phyloP scores from a whole-genome alignment of 1,140 invertebrate species.

The Stegodyphus mimosarum region DNA sequence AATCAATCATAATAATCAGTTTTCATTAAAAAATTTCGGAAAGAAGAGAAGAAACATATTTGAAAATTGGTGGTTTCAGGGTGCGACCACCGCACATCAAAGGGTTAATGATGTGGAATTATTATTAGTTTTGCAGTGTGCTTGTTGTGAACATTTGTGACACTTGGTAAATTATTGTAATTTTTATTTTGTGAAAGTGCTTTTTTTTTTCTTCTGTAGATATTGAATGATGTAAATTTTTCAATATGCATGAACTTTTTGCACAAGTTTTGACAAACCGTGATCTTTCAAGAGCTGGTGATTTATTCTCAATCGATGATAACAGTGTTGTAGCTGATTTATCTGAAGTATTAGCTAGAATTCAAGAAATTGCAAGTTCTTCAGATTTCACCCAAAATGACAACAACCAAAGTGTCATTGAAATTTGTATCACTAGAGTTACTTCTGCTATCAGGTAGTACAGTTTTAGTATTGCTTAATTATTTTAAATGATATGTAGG shows the following conservation, averaged over 20 bases:
- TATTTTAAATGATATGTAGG: too few relatives aligned
- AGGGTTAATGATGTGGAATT: too few relatives aligned
- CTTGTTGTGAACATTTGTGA: neutral
- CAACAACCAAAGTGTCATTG: slow-evolving; percentile 92
- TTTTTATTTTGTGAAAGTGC: neutral
- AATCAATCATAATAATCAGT: too few relatives aligned
- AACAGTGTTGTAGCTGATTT: slow-evolving; percentile 86
- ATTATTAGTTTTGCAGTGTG: neutral
- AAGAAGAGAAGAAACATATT: too few relatives aligned
- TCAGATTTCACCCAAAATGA: slow-evolving; percentile 85
- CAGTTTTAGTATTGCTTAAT: too few relatives aligned
- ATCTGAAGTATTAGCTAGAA: slow-evolving; percentile 81
- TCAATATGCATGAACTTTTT: slow-evolving; percentile 87
- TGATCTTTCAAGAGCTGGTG: slow-evolving; percentile 87
- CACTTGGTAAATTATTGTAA: neutral
- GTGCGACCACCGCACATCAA: too few relatives aligned
- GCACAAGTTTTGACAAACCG: slow-evolving; percentile 85
- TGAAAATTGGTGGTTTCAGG: too few relatives aligned
- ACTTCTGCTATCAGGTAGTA: slow-evolving; percentile 82
- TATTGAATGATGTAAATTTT: neutral
- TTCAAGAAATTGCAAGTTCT: slow-evolving; percentile 82
- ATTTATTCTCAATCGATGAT: slow-evolving; percentile 89
- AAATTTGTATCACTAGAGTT: slow-evolving; percentile 89
- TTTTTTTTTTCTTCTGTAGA: neutral
- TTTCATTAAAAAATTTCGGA: too few relatives aligned